Evolutionary conservation across 2,888 invertebrate species (phyloP).

Genomic region (Yponomeuta malinellus): DNA sequence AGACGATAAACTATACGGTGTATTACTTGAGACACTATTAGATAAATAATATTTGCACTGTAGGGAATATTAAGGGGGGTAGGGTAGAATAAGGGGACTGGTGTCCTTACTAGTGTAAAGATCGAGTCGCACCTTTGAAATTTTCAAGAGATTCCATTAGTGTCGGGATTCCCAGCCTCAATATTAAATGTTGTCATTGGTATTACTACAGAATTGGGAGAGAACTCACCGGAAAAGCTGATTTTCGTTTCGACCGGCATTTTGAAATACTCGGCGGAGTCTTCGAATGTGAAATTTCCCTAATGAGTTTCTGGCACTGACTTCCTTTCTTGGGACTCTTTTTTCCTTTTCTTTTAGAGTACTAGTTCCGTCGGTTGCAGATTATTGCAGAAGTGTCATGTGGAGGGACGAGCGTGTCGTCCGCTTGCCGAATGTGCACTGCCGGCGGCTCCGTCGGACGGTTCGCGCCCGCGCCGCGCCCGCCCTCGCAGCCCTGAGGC

Average conservation of each 20-base stretch:
- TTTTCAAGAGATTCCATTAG: not conserved
- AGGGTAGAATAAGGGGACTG: no score
- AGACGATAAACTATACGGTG: not conserved
- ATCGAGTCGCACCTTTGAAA: not conserved
- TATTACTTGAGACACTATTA: not conserved
- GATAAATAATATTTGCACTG: not conserved
- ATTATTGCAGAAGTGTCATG: slow-evolving; percentile 23
- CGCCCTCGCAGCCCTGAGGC: slow-evolving; percentile 28
- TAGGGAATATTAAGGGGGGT: no score
- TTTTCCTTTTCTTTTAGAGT: not conserved
- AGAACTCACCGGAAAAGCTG: slow-evolving; percentile 67
- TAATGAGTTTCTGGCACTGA: not conserved
- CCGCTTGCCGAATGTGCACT: slow-evolving; percentile 58
- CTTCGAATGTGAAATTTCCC: slow-evolving; percentile 15
- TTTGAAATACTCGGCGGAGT: slow-evolving; percentile 25
- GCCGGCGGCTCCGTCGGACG: slow-evolving; percentile 34
- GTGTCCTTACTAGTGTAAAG: no score
- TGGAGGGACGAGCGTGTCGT: slow-evolving; percentile 53
- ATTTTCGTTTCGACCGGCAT: slow-evolving; percentile 72
- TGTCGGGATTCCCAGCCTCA: not conserved
- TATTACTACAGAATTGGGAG: not conserved
- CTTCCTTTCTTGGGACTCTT: not conserved
- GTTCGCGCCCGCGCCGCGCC: slow-evolving; percentile 38
- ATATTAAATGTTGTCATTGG: not conserved
- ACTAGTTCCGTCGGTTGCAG: not conserved